phyloP scores from a whole-genome alignment of 2,888 invertebrate genomes.

The Brachylomia viminalis region DNA sequence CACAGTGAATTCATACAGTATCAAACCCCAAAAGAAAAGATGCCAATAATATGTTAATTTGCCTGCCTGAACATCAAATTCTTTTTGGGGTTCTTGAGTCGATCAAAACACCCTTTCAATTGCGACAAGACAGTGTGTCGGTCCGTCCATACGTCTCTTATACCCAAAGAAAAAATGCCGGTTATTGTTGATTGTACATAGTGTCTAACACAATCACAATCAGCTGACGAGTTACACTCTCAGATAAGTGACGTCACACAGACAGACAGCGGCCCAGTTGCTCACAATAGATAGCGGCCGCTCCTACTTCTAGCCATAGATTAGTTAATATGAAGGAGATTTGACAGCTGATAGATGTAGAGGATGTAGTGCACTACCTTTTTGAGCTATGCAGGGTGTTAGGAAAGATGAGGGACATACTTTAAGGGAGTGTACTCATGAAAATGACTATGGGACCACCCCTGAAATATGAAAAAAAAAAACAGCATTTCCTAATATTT shows the following conservation, averaged over 20 bases:
- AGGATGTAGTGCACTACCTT: too few species aligned
- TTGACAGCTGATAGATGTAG: not conserved
- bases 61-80: not conserved
- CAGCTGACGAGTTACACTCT: slow-evolving; percentile 51
- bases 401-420: too few species aligned
- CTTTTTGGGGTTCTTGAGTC: not conserved
- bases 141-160: not conserved
- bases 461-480: too few species aligned
- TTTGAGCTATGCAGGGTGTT: too few species aligned
- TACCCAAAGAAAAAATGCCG: not conserved
- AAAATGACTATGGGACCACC: too few species aligned
- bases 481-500: too few species aligned
- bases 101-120: too few species aligned
- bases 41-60: not conserved
- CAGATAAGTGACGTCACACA: slow-evolving; percentile 53
- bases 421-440: too few species aligned
- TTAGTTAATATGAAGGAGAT: slow-evolving; percentile 17
- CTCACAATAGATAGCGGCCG: slow-evolving; percentile 62
- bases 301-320: slow-evolving; percentile 51
- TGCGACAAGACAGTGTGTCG: too few species aligned
- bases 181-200: slow-evolving; percentile 7
- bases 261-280: slow-evolving; percentile 57
- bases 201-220: slow-evolving; percentile 37
- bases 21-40: not conserved
- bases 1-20: not conserved